phyloP scores from a whole-genome alignment of 53 echinoderm and acorn worm genomes.

The Henricia sp. region DNA sequence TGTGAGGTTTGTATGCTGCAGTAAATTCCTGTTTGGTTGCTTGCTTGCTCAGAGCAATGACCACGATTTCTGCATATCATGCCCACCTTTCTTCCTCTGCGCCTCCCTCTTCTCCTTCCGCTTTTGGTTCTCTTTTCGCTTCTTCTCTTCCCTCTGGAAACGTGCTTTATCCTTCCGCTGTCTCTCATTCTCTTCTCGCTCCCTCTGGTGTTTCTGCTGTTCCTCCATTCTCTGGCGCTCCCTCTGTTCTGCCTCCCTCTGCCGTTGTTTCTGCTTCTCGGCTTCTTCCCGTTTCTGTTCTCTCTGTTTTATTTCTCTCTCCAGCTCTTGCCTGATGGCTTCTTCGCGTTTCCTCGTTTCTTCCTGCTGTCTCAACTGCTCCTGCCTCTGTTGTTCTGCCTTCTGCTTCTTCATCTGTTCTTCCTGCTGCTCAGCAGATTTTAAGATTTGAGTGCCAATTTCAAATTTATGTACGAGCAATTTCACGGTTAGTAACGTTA shows the following conservation, averaged over 20 bases:
- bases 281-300: background rate
- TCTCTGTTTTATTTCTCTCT: background rate
- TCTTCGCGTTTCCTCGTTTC: background rate
- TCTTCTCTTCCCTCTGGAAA: constrained; percentile 28
- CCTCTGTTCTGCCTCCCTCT: background rate
- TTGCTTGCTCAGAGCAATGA: background rate
- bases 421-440: constrained; percentile 27
- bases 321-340: background rate
- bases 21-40: background rate
- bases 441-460: background rate
- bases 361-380: background rate
- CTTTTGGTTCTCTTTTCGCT: constrained; percentile 24
- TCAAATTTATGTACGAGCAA: background rate
- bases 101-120: constrained; percentile 37
- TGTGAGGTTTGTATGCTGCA: background rate
- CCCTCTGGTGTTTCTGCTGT: background rate
- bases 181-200: constrained; percentile 5
- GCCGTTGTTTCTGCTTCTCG: constrained; percentile 1
- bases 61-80: background rate
- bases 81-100: constrained; percentile 29
- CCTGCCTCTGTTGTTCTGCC: background rate
- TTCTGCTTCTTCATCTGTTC: background rate
- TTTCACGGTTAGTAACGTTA: no score
- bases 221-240: background rate
- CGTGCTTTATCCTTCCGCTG: constrained; percentile 14